Evolutionary conservation across 2,888 invertebrate genomes (phyloP), one percentile per base, ranked within the genome.

Genomic region (Lydus trimaculatus): DNA sequence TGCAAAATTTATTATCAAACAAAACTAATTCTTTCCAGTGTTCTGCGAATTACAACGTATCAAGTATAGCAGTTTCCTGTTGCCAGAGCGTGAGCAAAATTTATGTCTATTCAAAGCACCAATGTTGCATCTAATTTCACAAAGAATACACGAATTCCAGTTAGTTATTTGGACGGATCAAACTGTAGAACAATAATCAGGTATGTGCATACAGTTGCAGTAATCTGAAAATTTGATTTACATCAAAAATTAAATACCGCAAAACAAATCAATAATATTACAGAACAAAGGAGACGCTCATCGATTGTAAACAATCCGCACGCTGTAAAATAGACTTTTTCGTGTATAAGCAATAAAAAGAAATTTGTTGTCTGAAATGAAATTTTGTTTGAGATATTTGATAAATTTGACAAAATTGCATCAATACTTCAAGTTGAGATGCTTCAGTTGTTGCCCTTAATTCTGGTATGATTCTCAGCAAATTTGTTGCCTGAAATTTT

Each of bases 221-320:
- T 1, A 31, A 60, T 60, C 60, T 60, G 13, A 60, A 31, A 59
- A 20, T 36, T 48, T n/a, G 1, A 48, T n/a, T 48, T 17, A 13
- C n/a, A 31, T 33, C 11, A 20, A 59, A n/a, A n/a, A n/a, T n/a
- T n/a, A n/a, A n/a, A n/a, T n/a, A n/a, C n/a, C 9, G 11, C 4
- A 4, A 36, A 4, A 11, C 13, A 15, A 36, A 3, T 23, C 9
- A 28, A 13, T 15, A 17, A 5, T 31, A 4, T 31, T 31, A 60
- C 60, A 1, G 60, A 60, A n/a, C 31, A 60, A 5, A 60, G 36
- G 7, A 60, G 33, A 15, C 11, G 17, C n/a, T 60, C 31, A n/a
- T 60, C 31, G 4, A 60, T 28, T 25, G 8, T 20, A 8, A 60
- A 60, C n/a, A 60, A 60, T 60, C 60, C 60, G n/a, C 31, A 60